Conservation (phyloP, 2,797 vertebrate species). For the Setipinna tenuifilis region DNA sequence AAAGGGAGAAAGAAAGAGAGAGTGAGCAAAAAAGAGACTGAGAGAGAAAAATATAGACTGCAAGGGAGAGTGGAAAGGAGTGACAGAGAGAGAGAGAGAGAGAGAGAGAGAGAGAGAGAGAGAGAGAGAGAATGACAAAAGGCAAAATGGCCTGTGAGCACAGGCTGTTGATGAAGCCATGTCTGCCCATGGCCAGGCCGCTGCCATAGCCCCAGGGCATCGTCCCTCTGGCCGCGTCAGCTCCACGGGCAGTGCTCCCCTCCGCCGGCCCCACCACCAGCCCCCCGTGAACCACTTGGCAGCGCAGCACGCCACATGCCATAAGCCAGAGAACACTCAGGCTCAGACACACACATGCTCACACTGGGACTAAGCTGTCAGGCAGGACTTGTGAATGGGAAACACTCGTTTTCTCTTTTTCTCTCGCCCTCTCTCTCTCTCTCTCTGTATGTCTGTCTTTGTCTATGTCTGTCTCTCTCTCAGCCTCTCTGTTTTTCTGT, state of each 20-base stretch:
- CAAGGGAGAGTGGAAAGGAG: no score
- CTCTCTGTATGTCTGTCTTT: no score
- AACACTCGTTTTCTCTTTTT: not conserved
- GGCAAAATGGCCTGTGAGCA: not conserved
- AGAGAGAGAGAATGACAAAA: not conserved
- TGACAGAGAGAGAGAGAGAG: not conserved
- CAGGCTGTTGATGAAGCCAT: not conserved
- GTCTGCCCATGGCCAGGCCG: not conserved
- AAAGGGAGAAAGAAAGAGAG: not conserved
- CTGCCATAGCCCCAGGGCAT: not conserved
- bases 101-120: not conserved
- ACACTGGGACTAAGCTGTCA: not conserved
- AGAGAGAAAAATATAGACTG: not conserved
- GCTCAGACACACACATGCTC: slow-evolving; percentile 23
- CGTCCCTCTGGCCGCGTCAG: not conserved
- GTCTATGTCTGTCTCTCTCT: no score
- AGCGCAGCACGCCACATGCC: not conserved
- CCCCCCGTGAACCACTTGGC: not conserved
- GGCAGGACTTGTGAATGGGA: slow-evolving; percentile 13
- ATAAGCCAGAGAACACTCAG: not conserved
- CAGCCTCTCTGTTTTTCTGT: not conserved
- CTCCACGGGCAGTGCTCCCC: not conserved
- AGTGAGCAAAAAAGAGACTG: not conserved
- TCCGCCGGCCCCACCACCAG: not conserved
- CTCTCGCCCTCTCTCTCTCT: no score